Evolutionary conservation across 1,140 invertebrate genomes (phyloP), one percentile per base, ranked within the genome.

Genomic region (Dreissena polymorpha): DNA sequence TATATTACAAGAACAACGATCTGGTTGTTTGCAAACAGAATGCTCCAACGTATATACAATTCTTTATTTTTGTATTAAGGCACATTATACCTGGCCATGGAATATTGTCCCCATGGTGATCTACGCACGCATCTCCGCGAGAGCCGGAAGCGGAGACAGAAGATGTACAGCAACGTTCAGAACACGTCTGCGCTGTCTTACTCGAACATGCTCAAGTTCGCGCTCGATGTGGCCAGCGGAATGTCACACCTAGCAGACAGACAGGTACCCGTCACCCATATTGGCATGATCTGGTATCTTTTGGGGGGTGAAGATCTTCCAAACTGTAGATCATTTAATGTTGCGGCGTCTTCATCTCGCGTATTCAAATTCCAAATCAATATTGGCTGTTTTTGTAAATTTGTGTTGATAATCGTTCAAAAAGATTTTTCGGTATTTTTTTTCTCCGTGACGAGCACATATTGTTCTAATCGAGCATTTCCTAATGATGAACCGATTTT

Each of bases 41-140:
- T 39, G 39, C 3, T 39, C 39, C 39, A 39, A 39, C 39, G 8
- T 8, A 39, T 39, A 39, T 39, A 39, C 8, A 39, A 39, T 5
- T 2, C 39, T 39, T 39, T 39, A 5, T 2, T 39, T 39, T 8
- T 39, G 2, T 60, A 63, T 67, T 23, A 78, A 91, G 90, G 89
- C 27, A 90, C 90, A 18, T 86, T 91, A 86, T 90, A 90, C 75
- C 89, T 92, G 39, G 90, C 90, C 3, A 90, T 92, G 89, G 91
- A 92, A 80, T 92, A 88, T 60, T 88, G 87, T 70, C 86, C 84
- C 27, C 87, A 90, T 75, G 91, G 91, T 0, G 90, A 92, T 85
- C 80, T 92, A 67, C 64, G 90, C 18, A 88, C 88, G 8, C 91
- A 90, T 74, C 84, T 92, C 18, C 85, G 91, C 10, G 88, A 88